Evolutionary conservation across 2,888 invertebrate species (phyloP), one percentile per base, ranked within the genome.

Genomic region (Tinea semifulvella): DNA sequence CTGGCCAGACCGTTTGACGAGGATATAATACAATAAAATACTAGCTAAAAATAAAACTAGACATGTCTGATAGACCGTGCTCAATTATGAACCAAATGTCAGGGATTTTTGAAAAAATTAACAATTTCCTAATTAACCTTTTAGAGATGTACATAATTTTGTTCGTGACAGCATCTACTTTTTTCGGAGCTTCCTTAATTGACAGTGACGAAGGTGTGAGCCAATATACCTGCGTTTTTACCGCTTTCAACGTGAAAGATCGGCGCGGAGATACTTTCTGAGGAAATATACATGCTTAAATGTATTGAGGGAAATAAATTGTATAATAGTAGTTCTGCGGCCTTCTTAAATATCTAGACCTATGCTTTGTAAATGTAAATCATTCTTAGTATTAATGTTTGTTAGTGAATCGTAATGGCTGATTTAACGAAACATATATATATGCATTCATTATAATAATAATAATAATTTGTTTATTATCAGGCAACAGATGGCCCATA

Each of bases 121-220:
- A 40, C 40, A 40, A 40, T 40, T 40, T 22, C 22, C 22, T 40
- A 40, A 40, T 40, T 40, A 40, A 22, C 36, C 40, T 40, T 31
- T 22, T 22, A 40, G 22, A 40, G 40, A 40, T 40, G 40, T 40
- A 40, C 40, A 40, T 40, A 40, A 40, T 40, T 40, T 40, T 40
- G 22, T 22, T 40, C 22, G 22, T 40, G 40, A 40, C 43, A 38
- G 45, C 49, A 47, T 52, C 52, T 49, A 22, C 42, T 39, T 44
- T 46, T 48, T 52, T 49, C 52, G 48, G 45, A 46, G 51, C 55
- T 51, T 52, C 54, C 55, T 57, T 73, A 72, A 73, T 72, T 73
- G 74, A 74, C 74, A 69, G 57, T 72, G 74, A 72, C 66, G 68
- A 65, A 69, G 74, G 73, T 69, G 52, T 52, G 53, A 14, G 31